These are phyloP conservation scores for Nephila pilipes DNA, from an alignment of 1,140 invertebrate species.

Conservation along the genomic window DNA sequence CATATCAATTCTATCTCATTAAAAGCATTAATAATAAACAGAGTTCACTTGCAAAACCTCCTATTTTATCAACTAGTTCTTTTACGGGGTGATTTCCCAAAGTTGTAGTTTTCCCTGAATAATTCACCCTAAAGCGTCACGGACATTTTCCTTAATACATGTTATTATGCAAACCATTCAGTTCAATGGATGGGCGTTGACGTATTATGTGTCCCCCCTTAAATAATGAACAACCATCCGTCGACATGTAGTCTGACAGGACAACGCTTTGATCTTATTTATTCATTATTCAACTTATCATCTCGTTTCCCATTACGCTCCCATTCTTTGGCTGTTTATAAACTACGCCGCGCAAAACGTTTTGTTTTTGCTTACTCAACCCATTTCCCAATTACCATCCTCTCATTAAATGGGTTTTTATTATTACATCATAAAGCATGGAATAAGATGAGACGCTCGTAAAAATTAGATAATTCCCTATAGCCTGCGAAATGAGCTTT, in stretches of 20 bases:
- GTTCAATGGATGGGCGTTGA: constrained; percentile 29
- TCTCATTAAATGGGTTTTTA: constrained; percentile 18
- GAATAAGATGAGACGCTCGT: neutral
- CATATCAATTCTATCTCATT: too few relatives aligned
- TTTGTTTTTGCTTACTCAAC: neutral
- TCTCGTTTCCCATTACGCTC: neutral
- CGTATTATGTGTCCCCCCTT: constrained; percentile 22
- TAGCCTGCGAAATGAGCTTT: neutral
- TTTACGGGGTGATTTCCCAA: neutral
- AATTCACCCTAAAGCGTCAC: neutral
- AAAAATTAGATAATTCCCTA: neutral
- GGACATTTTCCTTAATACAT: constrained; percentile 22
- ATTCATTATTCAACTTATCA: constrained; percentile 35
- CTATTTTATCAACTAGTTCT: neutral
- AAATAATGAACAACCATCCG: constrained; percentile 30
- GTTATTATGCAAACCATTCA: constrained; percentile 35
- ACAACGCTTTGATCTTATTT: constrained; percentile 1
- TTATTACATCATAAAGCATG: neutral
- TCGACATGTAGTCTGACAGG: neutral
- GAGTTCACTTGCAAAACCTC: too few relatives aligned
- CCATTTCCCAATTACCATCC: neutral
- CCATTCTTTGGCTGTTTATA: constrained; percentile 10
- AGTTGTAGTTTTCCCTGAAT: neutral
- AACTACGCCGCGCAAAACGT: neutral
- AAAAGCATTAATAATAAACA: too few relatives aligned